A percentile compares a stretch with the other conserved stretches of the same genome.
Evolutionary conservation across 2,113 vertebrate genomes (phyloP).

Genomic region (Larimichthys polyactis): DNA sequence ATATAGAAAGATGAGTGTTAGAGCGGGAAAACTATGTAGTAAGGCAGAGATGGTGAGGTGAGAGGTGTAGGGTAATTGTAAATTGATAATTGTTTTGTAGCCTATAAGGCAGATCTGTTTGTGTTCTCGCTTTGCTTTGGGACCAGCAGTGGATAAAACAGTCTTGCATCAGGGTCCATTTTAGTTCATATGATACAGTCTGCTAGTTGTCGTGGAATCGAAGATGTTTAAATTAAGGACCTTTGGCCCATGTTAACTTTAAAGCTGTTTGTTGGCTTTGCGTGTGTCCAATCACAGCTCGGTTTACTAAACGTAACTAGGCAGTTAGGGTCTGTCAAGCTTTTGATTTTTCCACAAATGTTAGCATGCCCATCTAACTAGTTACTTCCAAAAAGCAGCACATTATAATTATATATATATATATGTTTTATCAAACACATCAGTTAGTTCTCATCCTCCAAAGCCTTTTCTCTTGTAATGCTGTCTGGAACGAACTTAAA

Average conservation of each 20-base stretch:
- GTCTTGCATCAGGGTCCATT: too few species aligned
- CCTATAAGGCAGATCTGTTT: background rate
- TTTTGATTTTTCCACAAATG: too few species aligned
- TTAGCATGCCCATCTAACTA: too few species aligned
- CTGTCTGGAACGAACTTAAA: background rate
- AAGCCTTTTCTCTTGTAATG: background rate
- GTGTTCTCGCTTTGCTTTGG: background rate
- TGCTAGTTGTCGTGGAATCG: too few species aligned
- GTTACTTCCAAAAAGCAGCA: background rate
- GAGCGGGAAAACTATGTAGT: background rate
- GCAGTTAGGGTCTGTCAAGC: too few species aligned
- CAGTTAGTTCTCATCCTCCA: background rate
- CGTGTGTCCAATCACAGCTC: too few species aligned
- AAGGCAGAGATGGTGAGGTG: background rate
- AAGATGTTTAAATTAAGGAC: too few species aligned
- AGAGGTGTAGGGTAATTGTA: background rate
- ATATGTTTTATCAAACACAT: background rate
- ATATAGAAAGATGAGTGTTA: constrained; percentile 9
- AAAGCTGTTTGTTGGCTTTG: too few species aligned
- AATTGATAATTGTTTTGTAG: background rate
- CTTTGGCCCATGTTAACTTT: too few species aligned
- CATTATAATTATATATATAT: too few species aligned
- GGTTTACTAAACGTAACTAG: too few species aligned
- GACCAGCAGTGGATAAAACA: background rate
- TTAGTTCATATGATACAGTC: too few species aligned